Evolutionary conservation across 2,797 vertebrate species (phyloP).

Genomic region (Cyclura pinguis): DNA sequence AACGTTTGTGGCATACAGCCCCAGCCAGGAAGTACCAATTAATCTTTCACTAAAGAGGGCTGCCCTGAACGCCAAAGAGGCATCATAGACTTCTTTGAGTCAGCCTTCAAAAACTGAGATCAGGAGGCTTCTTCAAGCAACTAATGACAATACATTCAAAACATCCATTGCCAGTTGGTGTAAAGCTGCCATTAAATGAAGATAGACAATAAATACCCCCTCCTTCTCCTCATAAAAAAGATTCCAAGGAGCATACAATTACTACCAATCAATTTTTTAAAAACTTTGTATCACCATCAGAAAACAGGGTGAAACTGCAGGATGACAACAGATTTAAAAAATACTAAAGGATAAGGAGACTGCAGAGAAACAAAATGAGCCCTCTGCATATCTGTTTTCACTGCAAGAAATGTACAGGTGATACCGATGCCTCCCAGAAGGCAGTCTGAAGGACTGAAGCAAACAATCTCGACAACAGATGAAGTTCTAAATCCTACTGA

Average conservation of each 20-base stretch:
- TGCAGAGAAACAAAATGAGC: not conserved
- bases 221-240: not conserved
- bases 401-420: not conserved
- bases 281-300: too few relatives aligned
- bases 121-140: not conserved
- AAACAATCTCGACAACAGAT: not conserved
- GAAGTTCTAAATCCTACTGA: not conserved
- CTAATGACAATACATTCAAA: not conserved
- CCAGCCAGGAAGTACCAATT: too few relatives aligned
- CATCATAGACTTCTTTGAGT: not conserved
- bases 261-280: not conserved
- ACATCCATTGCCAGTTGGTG: not conserved
- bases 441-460: not conserved
- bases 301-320: too few relatives aligned
- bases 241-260: not conserved
- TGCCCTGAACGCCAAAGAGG: not conserved
- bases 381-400: not conserved
- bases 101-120: not conserved
- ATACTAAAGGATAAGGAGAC: not conserved
- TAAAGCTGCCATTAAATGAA: not conserved
- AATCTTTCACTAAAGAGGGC: not conserved
- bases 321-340: too few relatives aligned
- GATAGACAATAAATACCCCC: not conserved
- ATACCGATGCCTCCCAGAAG: not conserved
- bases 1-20: not conserved